phyloP scores from a whole-genome alignment of 2,797 vertebrate species.

The Thunnus albacares region DNA sequence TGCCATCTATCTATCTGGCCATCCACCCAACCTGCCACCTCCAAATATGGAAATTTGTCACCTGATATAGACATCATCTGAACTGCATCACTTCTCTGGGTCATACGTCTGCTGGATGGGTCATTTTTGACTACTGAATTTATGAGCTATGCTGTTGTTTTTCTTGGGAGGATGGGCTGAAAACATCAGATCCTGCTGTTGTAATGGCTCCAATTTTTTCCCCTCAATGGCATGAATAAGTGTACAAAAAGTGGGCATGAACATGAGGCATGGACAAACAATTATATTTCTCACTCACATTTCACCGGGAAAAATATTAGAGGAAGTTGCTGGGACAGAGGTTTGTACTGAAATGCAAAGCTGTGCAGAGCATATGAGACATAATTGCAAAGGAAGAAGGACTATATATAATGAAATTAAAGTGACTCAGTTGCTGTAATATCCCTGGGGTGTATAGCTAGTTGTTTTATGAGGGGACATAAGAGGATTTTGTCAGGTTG shows the following conservation, averaged over 20 bases:
- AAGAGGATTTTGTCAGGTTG: slow-evolving; percentile 85
- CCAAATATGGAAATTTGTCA: too few relatives aligned
- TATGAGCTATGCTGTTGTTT: too few relatives aligned
- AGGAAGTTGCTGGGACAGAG: background rate
- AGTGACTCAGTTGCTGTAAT: slow-evolving; percentile 77
- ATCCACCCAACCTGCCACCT: too few relatives aligned
- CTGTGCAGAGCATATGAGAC: slow-evolving; percentile 67
- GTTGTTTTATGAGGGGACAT: slow-evolving; percentile 82
- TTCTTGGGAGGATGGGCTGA: background rate
- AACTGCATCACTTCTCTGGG: too few relatives aligned
- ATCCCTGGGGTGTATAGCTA: slow-evolving; percentile 77
- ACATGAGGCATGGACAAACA: slow-evolving; percentile 33
- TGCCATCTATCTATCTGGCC: too few relatives aligned
- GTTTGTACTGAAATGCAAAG: slow-evolving; percentile 64
- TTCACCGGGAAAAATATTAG: background rate
- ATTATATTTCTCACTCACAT: slow-evolving; percentile 32
- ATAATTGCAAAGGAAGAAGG: slow-evolving; percentile 64
- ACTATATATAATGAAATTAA: slow-evolving; percentile 82
- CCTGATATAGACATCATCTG: too few relatives aligned
- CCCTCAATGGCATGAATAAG: slow-evolving; percentile 33
- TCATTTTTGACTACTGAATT: too few relatives aligned
- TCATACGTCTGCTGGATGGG: too few relatives aligned
- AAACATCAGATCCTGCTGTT: slow-evolving; percentile 56
- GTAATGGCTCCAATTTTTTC: slow-evolving; percentile 36
- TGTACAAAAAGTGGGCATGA: slow-evolving; percentile 43